Evolutionary conservation across 2,113 vertebrate genomes (phyloP).

Genomic region (Melanocharis versteri): DNA sequence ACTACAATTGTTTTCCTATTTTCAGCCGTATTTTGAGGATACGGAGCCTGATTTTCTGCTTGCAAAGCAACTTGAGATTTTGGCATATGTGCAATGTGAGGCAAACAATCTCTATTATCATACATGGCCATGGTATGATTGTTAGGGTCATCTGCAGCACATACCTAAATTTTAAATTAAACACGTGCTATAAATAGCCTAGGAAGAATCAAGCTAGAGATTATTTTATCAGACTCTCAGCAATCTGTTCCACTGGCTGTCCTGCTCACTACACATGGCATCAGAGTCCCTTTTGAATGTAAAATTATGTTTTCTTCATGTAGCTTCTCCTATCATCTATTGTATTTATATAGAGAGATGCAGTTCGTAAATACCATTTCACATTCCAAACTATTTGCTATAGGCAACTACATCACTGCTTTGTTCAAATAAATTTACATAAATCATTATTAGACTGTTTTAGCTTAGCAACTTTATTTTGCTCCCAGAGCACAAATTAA

Average conservation of each 20-base stretch:
- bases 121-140: not conserved
- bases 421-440: constrained; percentile 77
- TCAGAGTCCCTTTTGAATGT: constrained; percentile 45
- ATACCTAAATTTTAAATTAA: constrained; percentile 45
- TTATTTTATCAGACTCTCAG: constrained; percentile 38
- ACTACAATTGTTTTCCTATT: constrained; percentile 22
- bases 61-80: not conserved
- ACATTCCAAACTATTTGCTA: constrained; percentile 70
- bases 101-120: not conserved
- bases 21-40: not conserved
- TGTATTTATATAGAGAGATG: constrained; percentile 42
- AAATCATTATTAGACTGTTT: constrained; percentile 75
- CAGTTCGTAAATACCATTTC: constrained; percentile 59
- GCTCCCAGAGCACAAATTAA: constrained; percentile 75
- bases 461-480: constrained; percentile 71
- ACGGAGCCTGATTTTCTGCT: not conserved
- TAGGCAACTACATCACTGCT: constrained; percentile 68
- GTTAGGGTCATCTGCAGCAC: constrained; percentile 21
- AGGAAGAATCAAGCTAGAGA: constrained; percentile 45
- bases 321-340: constrained; percentile 20
- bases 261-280: not conserved
- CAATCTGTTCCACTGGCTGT: constrained; percentile 39
- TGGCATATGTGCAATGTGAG: not conserved
- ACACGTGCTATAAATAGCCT: constrained; percentile 21
- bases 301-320: constrained; percentile 21